Conservation (phyloP, 2,113 vertebrate genomes). For the Sorex araneus region DNA sequence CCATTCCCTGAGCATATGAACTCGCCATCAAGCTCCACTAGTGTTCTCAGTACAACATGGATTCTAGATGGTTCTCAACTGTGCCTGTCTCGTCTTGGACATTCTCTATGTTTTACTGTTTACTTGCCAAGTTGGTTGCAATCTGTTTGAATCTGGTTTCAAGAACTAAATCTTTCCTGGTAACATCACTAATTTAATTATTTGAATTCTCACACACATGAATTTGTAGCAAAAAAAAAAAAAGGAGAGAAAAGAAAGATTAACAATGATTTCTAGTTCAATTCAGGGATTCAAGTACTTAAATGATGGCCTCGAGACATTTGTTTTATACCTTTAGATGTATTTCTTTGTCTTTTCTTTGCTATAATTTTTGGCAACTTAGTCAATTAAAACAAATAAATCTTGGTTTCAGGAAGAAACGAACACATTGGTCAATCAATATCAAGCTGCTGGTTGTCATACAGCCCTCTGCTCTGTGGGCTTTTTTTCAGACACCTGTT, state of each 20-base stretch:
- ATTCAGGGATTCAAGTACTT: not conserved
- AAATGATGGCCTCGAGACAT: not conserved
- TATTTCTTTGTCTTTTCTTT: not conserved
- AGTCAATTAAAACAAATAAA: not conserved
- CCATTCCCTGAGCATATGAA: no score
- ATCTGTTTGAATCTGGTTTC: not conserved
- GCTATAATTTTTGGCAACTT: not conserved
- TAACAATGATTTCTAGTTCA: not conserved
- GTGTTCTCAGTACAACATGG: not conserved
- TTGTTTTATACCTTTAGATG: not conserved
- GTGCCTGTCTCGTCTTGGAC: not conserved
- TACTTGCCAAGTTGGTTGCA: not conserved
- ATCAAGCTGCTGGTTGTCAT: not conserved
- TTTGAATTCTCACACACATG: not conserved
- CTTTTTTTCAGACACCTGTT: not conserved
- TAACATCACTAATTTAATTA: not conserved
- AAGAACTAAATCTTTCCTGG: not conserved
- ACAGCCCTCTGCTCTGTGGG: not conserved
- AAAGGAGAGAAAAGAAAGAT: not conserved
- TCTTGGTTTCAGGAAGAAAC: constrained; percentile 8
- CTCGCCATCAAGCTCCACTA: no score
- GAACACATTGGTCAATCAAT: not conserved
- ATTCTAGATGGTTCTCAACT: not conserved
- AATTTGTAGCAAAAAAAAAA: not conserved
- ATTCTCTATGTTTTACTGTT: not conserved